Conservation (phyloP, 2,888 invertebrate genomes). For the Stramonita haemastoma region DNA sequence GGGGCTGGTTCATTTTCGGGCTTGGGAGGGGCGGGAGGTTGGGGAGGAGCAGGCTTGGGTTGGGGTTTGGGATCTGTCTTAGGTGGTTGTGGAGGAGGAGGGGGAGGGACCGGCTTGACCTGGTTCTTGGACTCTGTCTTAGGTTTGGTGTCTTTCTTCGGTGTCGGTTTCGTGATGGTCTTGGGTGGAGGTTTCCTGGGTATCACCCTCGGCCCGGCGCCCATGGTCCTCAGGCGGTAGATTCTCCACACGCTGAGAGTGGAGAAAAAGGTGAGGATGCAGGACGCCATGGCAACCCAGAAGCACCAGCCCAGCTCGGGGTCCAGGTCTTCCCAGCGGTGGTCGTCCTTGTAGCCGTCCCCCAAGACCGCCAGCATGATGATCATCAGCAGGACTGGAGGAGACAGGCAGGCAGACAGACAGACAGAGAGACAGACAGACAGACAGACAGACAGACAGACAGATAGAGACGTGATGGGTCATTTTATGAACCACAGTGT, state of each 20-base stretch:
- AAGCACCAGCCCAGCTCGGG: constrained; percentile 17
- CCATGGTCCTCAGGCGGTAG: neutral
- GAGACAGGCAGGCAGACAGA: neutral
- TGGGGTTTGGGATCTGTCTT: neutral
- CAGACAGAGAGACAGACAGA: no score
- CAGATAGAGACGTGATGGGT: neutral
- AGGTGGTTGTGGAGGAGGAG: neutral
- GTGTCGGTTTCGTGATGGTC: neutral
- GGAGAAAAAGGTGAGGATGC: neutral
- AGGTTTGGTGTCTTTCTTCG: neutral
- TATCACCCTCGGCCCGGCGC: neutral
- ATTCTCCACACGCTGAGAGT: neutral
- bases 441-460: neutral
- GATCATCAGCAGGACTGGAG: neutral
- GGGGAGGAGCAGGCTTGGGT: neutral
- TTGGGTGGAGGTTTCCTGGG: neutral
- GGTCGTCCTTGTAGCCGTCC: neutral
- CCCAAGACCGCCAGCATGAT: neutral
- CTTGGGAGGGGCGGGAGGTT: neutral
- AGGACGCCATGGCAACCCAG: neutral
- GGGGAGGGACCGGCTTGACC: neutral
- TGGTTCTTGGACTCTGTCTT: neutral
- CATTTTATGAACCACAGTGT: neutral
- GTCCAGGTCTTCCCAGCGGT: neutral
- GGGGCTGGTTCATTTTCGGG: neutral